Evolutionary conservation across 1,140 invertebrate species (phyloP), one percentile per base, ranked within the genome.

Genomic region (Saccostrea echinata): DNA sequence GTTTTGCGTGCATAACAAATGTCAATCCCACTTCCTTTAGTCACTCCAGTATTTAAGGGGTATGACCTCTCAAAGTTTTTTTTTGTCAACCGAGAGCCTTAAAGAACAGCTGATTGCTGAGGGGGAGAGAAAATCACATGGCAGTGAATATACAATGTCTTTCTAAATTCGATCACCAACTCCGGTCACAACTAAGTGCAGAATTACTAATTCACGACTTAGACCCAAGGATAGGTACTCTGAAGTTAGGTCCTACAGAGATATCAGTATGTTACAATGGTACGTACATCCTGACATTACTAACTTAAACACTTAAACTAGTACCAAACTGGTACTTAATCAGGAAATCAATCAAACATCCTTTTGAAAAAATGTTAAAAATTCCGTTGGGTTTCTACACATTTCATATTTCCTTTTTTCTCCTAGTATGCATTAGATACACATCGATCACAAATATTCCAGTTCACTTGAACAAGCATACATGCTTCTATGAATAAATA

Each of bases 401-500:
- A 2, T 16, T 43, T 76, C 27, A 33, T 76, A 30, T 76, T 30
- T 76, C 30, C 30, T 33, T 33, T 30, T 30, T 33, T 13, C n/a
- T 16, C 24, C 9, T 76, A 76, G 33, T 33, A 76, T 30, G 68
- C 30, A 27, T 76, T 76, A 30, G 27, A 9, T 76, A 16, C 27
- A 30, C 12, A 16, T 76, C 27, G 68, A 76, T 76, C 68, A 76
- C 68, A 76, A 33, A 76, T 33, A 76, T 35, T 76, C 16, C 68
- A 33, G 13, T 27, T 27, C 30, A 33, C 68, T 76, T 9, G 13
- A 13, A 76, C 68, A 33, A 76, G 27, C 57, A 13, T 61, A 61
- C 68, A 76, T 76, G 16, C 27, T 76, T 76, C 68, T 33, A 76
- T 27, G 24, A 30, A 76, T 27, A 76, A 76, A 76, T 76, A 76